A percentile compares a stretch with the other conserved stretches of the same genome.
These are phyloP conservation scores for Plagiodera versicolora DNA, from an alignment of 2,888 invertebrate genomes.

Conservation along the genomic window DNA sequence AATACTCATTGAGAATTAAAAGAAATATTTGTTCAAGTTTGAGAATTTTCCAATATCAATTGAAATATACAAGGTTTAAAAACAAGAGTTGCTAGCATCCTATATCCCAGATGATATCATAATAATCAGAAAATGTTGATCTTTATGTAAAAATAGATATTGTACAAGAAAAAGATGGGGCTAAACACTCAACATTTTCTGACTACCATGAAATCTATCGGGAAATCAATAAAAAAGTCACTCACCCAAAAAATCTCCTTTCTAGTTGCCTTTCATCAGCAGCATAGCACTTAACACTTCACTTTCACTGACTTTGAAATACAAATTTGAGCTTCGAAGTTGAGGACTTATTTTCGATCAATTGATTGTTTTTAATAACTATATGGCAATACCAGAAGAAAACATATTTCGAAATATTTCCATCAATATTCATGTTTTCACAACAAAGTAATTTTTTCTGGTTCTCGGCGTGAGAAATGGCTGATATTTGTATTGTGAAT, in stretches of 20 bases:
- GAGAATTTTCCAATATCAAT: no score
- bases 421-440: neutral
- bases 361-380: neutral
- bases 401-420: neutral
- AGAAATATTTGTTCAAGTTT: no score
- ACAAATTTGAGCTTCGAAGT: neutral
- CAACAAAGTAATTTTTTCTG: neutral
- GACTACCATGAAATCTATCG: neutral
- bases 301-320: neutral
- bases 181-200: no score
- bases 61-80: no score
- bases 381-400: neutral
- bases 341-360: neutral
- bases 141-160: neutral
- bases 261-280: neutral
- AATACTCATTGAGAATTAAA: no score
- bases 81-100: no score
- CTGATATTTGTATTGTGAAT: conserved; percentile 32
- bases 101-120: no score
- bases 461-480: conserved; percentile 31
- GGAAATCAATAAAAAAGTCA: neutral
- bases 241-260: conserved; percentile 3
- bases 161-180: neutral
- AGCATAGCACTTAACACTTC: neutral
- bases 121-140: no score